Evolutionary conservation across 30 jellyfish, hydroid and myxozoan species (phyloP), one percentile per base, ranked within the genome.

Genomic region (Catostylus mosaicus): DNA sequence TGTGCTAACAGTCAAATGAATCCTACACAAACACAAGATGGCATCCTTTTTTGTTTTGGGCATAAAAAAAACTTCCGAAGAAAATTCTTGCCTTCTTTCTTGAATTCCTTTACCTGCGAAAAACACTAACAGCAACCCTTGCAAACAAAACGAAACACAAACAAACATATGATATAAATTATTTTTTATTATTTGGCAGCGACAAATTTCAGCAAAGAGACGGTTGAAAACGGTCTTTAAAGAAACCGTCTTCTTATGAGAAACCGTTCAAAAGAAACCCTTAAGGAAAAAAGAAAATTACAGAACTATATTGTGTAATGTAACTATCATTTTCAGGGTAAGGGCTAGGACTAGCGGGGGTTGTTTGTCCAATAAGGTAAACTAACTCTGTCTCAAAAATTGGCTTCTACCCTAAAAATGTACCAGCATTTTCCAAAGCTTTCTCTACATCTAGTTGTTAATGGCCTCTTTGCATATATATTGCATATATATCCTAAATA

Each of bases 51-150:
- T 59, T 4, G 37, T 3, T 18, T 59, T 23, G 6, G 23, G 9
- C 10, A 10, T 1, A 4, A 59, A 22, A 37, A 6, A 6, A 6
- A 16, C 8, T 43, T 23, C 40, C 71, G 71, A 59, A 59, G 38
- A 35, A 10, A 22, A 23, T 59, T 4, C 40, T 59, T n/a, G 7
- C 71, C 40, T 27, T 6, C 38, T 59, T 37, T 27, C 40, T 59
- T 59, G 71, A 59, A 59, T 59, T 59, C 71, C 40, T 35, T 6
- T 59, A 59, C 71, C 71, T 27, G 71, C 26, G 71, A 26, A 3
- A 4, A 48, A 27, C 63, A 16, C 63, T 9, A 48, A 48, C 63
- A 48, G 20, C 63, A 48, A 23, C 4, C 63, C 63, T 48, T 6
- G 14, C 63, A 48, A 48, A 16, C 23, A 7, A 48, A 48, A 7